phyloP scores from a whole-genome alignment of 2,797 vertebrate genomes.

The Artibeus lituratus region DNA sequence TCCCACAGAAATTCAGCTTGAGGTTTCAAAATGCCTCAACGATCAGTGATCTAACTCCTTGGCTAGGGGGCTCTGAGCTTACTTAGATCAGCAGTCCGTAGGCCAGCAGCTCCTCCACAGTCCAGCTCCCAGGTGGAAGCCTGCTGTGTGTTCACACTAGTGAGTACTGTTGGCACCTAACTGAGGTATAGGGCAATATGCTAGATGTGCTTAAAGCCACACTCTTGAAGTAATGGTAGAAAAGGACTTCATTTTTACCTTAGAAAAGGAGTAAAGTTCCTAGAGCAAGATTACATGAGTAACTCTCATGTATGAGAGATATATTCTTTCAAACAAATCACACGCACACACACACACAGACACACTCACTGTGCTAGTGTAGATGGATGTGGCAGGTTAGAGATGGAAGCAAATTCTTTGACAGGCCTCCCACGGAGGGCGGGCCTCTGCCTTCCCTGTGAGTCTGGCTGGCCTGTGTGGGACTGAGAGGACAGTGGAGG shows the following conservation, averaged over 20 bases:
- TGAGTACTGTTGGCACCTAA: neutral
- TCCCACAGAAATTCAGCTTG: neutral
- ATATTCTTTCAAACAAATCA: neutral
- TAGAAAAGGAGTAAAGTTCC: neutral
- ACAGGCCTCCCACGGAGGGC: neutral
- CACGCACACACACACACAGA: neutral
- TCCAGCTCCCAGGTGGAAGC: neutral
- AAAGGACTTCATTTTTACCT: neutral
- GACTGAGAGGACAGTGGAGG: neutral
- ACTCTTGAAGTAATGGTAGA: neutral
- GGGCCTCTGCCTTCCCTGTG: fast-evolving
- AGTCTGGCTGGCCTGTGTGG: neutral
- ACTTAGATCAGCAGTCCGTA: neutral
- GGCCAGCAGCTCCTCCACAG: neutral
- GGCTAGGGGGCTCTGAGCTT: neutral
- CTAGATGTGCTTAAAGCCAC: neutral
- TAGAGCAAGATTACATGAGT: neutral
- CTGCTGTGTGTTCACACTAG: fast-evolving
- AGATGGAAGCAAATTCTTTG: neutral
- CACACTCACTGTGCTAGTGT: neutral
- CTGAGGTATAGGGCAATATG: neutral
- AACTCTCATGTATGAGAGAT: neutral
- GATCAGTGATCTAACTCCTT: neutral
- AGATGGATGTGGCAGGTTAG: neutral
- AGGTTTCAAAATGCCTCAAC: neutral